Conservation (phyloP, 2,888 invertebrate species). For the Aphidoletes aphidimyza region DNA sequence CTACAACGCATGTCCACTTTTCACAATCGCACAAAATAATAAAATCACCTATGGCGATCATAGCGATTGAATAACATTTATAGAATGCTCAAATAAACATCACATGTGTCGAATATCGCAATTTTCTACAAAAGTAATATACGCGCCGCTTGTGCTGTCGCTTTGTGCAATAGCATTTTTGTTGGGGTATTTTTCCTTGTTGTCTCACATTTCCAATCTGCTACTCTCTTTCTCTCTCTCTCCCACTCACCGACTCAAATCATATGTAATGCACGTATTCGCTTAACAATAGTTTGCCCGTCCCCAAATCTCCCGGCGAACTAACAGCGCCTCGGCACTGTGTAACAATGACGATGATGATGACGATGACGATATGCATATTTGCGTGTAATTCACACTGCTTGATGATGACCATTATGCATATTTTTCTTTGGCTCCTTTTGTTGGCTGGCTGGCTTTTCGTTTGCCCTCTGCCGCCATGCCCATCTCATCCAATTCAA, state of each 20-base stretch:
- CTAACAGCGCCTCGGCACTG: not conserved
- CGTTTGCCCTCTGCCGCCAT: slow-evolving; percentile 22
- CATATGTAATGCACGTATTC: slow-evolving; percentile 22
- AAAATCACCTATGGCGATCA: slow-evolving; percentile 38
- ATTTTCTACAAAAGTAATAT: slow-evolving; percentile 38
- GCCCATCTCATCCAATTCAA: not conserved
- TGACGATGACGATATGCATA: slow-evolving; percentile 32
- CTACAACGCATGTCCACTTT: too few species aligned
- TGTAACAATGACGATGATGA: slow-evolving; percentile 31
- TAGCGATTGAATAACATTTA: slow-evolving; percentile 43
- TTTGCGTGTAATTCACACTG: slow-evolving; percentile 49
- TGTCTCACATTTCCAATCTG: not conserved
- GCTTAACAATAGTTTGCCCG: not conserved
- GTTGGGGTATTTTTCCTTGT: not conserved
- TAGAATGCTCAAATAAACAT: slow-evolving; percentile 45
- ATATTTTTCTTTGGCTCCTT: slow-evolving; percentile 43
- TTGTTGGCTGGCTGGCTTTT: slow-evolving; percentile 13
- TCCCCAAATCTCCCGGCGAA: not conserved
- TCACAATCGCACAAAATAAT: too few species aligned
- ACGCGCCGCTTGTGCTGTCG: not conserved
- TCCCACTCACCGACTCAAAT: not conserved
- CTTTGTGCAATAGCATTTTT: not conserved
- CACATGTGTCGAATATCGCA: slow-evolving; percentile 51
- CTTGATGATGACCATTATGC: slow-evolving; percentile 43
- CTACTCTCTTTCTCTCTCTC: not conserved